phyloP scores from a whole-genome alignment of 2,888 invertebrate species.

The Carterocephalus palaemon region DNA sequence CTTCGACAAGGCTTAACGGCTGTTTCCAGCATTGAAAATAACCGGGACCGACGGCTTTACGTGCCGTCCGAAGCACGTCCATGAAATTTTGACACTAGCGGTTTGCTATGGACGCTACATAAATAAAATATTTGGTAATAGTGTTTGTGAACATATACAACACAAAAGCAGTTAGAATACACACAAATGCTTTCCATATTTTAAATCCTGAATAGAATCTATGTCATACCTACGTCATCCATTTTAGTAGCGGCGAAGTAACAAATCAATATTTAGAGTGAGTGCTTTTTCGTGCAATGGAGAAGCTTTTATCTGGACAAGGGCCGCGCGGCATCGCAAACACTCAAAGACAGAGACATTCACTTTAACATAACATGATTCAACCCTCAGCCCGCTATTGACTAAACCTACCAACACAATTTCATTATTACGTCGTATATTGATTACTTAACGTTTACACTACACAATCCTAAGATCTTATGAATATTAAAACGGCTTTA shows the following conservation, averaged over 20 bases:
- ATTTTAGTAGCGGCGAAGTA: conserved; percentile 72
- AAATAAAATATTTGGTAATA: no score
- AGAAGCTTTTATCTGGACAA: conserved; percentile 79
- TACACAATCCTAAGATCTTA: conserved; percentile 11
- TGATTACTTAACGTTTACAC: conserved; percentile 14
- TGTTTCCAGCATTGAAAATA: no score
- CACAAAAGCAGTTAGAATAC: no score
- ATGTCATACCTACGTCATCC: conserved; percentile 43
- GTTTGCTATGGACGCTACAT: no score
- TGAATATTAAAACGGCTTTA: conserved; percentile 10
- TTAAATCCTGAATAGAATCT: conserved; percentile 20
- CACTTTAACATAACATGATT: conserved; percentile 67
- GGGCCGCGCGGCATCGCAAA: conserved; percentile 72
- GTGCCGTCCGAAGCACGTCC: no score
- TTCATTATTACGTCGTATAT: conserved; percentile 13
- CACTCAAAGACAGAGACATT: conserved; percentile 70
- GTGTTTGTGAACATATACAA: no score
- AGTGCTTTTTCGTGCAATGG: conserved; percentile 79
- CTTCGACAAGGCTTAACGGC: no score
- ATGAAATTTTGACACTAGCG: no score
- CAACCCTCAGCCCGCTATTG: conserved; percentile 38
- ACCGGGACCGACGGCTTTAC: no score
- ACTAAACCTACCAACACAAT: conserved; percentile 14
- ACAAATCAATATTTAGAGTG: conserved; percentile 79
- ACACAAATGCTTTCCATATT: conserved; percentile 3